Evolutionary conservation across 2,113 vertebrate species (phyloP).

Genomic region (Edolisoma coerulescens): DNA sequence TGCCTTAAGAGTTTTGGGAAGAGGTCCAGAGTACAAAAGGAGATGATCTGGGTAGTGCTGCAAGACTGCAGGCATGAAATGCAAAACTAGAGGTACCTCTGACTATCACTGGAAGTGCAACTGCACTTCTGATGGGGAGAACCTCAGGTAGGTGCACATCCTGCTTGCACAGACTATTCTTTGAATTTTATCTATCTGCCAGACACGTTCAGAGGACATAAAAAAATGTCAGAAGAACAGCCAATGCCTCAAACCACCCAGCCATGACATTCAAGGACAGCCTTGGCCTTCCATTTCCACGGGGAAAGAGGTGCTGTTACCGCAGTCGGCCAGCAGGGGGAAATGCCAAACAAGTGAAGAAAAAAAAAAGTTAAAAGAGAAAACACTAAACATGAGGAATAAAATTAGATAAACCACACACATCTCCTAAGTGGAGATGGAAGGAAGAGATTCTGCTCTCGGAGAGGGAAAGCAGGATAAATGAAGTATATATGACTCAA

Average conservation of each 20-base stretch:
- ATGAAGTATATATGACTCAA: neutral
- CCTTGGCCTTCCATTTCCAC: neutral
- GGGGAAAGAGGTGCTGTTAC: neutral
- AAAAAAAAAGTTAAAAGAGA: neutral
- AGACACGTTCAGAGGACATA: neutral
- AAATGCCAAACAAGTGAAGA: slow-evolving; percentile 35
- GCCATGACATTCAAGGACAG: neutral
- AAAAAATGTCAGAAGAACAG: neutral
- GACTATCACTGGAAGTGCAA: neutral
- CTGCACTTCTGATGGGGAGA: neutral
- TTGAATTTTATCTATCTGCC: neutral
- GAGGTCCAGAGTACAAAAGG: neutral
- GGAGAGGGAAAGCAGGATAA: neutral
- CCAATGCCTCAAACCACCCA: neutral
- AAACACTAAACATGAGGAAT: neutral
- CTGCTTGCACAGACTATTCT: neutral
- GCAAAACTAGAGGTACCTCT: neutral
- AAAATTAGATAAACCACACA: neutral
- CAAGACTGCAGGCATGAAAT: neutral
- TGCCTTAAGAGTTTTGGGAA: neutral
- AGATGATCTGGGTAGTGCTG: neutral
- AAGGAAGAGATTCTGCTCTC: neutral
- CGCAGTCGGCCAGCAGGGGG: slow-evolving; percentile 38
- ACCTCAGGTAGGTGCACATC: neutral
- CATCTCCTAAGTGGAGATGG: neutral